Evolutionary conservation across 2,888 invertebrate genomes (phyloP).

Genomic region (Eristalis tenax): DNA sequence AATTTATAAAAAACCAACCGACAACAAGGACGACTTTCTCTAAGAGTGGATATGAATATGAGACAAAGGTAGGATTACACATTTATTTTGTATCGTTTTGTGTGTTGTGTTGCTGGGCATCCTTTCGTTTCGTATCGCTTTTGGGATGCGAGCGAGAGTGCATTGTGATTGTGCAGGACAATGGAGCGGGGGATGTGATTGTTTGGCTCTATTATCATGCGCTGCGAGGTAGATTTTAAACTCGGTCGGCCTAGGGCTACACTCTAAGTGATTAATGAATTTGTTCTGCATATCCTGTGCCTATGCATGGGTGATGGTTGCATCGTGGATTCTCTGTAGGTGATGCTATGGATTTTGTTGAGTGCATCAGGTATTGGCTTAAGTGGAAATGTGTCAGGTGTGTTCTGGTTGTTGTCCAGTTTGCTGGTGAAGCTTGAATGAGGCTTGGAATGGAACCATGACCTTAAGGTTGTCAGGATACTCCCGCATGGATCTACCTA

Average conservation of each 20-base stretch:
- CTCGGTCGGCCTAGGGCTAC: neutral
- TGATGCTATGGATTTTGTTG: too few relatives aligned
- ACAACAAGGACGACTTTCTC: slow-evolving; percentile 69
- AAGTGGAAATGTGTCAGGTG: too few relatives aligned
- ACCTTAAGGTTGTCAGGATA: too few relatives aligned
- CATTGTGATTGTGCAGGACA: slow-evolving; percentile 32
- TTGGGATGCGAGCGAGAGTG: neutral
- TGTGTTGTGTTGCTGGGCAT: slow-evolving; percentile 22
- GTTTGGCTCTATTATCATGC: neutral
- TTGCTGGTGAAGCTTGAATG: too few relatives aligned
- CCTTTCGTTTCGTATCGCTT: neutral
- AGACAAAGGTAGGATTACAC: slow-evolving; percentile 69
- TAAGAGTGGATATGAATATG: slow-evolving; percentile 71
- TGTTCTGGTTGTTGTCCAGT: too few relatives aligned
- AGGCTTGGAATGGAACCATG: too few relatives aligned
- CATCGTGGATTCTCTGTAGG: too few relatives aligned
- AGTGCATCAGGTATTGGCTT: too few relatives aligned
- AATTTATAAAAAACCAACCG: slow-evolving; percentile 38
- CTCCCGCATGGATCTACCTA: too few relatives aligned
- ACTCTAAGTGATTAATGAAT: neutral
- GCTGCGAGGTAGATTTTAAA: neutral
- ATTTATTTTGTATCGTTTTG: slow-evolving; percentile 34
- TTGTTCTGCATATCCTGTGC: neutral
- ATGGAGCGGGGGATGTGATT: slow-evolving; percentile 9
- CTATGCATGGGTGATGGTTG: too few relatives aligned